Percentiles rank a stretch among this genome's conserved stretches.
Evolutionary conservation across 2,113 vertebrate species (phyloP).

Genomic region (Perccottus glenii): DNA sequence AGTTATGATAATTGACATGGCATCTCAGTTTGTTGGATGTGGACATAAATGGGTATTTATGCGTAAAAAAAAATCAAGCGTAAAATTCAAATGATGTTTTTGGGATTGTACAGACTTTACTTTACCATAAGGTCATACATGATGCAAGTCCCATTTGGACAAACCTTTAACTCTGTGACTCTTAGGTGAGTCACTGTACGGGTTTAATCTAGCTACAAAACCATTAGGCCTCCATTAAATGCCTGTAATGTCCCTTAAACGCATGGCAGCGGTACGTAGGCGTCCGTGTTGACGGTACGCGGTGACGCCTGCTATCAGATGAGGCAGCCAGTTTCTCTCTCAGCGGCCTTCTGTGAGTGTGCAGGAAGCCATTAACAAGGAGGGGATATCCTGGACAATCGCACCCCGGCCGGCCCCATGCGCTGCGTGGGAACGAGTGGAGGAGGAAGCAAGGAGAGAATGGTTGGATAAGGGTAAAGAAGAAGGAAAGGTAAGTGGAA

Average conservation of each 20-base stretch:
- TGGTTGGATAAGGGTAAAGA: constrained; percentile 37
- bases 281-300: constrained; percentile 14
- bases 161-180: too few relatives aligned
- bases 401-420: constrained; percentile 67
- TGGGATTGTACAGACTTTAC: not conserved
- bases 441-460: constrained; percentile 49
- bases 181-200: not conserved
- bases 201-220: not conserved
- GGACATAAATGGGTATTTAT: constrained; percentile 6
- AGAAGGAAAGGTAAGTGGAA: constrained; percentile 40
- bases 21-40: constrained; percentile 3
- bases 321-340: constrained; percentile 56
- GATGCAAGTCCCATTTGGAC: too few relatives aligned
- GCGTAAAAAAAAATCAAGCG: not conserved
- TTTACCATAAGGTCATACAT: too few relatives aligned
- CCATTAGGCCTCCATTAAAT: not conserved
- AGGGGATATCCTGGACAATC: constrained; percentile 83
- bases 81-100: not conserved
- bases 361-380: constrained; percentile 85
- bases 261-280: not conserved
- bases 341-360: constrained; percentile 73
- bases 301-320: constrained; percentile 55
- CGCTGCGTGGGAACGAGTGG: constrained; percentile 65
- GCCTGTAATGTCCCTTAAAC: not conserved
- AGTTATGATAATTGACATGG: constrained; percentile 38